These are phyloP conservation scores for Limnodromus scolopaceus DNA, from an alignment of 2,797 vertebrate genomes.

Conservation along the genomic window DNA sequence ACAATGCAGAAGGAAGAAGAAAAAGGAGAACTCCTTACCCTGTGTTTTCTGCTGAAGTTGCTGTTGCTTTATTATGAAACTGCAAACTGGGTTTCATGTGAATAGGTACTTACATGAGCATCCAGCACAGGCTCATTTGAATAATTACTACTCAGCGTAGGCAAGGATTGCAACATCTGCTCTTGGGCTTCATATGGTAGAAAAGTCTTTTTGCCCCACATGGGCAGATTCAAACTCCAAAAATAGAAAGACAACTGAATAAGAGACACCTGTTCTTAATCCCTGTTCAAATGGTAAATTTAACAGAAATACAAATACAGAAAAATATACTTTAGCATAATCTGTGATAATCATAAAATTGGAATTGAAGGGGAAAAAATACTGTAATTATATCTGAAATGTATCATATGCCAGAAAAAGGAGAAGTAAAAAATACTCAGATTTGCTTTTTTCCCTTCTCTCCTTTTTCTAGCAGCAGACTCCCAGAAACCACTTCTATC, in stretches of 20 bases:
- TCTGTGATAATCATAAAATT: neutral
- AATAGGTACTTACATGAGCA: neutral
- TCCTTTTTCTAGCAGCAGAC: neutral
- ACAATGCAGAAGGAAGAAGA: neutral
- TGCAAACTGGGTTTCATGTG: neutral
- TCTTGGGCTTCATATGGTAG: neutral
- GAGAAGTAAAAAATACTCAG: neutral
- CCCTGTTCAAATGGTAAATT: neutral
- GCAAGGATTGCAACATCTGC: slow-evolving; percentile 7
- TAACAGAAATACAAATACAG: neutral
- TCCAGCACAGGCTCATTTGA: slow-evolving; percentile 22
- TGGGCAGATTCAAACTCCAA: neutral
- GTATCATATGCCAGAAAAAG: neutral
- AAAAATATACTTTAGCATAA: neutral
- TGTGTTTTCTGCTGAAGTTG: neutral
- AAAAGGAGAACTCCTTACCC: slow-evolving; percentile 29
- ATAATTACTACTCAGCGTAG: slow-evolving; percentile 23
- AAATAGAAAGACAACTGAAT: neutral
- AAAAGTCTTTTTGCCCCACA: neutral
- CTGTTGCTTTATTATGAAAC: neutral
- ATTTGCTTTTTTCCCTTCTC: neutral
- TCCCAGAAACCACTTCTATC: neutral
- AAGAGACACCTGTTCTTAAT: neutral
- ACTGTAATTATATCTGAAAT: neutral
- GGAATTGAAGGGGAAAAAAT: neutral